A percentile compares a stretch with the other conserved stretches of the same genome.
These are phyloP conservation scores for Drosophila obscura DNA, from an alignment of 1,140 invertebrate genomes.

Conservation along the genomic window DNA sequence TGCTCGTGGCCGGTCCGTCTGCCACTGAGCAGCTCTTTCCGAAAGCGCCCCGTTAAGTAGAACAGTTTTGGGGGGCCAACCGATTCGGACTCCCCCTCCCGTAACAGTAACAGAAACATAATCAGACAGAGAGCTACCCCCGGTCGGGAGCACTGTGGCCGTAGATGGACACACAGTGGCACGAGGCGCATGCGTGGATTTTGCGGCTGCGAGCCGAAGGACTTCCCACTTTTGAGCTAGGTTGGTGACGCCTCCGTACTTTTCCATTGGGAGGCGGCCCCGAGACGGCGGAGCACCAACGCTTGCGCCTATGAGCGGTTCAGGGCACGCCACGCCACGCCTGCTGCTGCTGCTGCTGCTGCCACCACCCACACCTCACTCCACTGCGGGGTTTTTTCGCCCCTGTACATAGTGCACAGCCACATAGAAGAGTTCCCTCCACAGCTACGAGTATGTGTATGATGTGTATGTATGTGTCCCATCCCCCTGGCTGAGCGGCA, in stretches of 20 bases:
- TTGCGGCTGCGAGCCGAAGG: conserved; percentile 22
- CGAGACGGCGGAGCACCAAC: conserved; percentile 54
- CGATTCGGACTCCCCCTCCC: conserved; percentile 50
- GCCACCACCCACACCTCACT: no score
- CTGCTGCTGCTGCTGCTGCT: conserved; percentile 7
- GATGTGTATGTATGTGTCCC: neutral
- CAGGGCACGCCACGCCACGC: conserved; percentile 29
- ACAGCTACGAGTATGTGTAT: neutral
- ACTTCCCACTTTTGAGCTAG: conserved; percentile 52
- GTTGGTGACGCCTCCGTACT: conserved; percentile 60
- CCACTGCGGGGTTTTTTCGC: no score
- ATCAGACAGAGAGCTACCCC: conserved; percentile 1
- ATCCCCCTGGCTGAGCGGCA: no score
- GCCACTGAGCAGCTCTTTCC: conserved; percentile 68
- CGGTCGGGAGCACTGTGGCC: neutral
- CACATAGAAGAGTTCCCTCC: neutral
- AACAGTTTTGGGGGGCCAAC: conserved; percentile 38
- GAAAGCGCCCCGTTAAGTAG: conserved; percentile 73
- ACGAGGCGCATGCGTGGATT: conserved; percentile 27
- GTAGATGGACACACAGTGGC: no score
- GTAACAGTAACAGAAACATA: neutral
- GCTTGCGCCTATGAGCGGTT: conserved; percentile 76
- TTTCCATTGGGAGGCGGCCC: conserved; percentile 73
- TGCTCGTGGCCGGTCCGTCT: conserved; percentile 55
- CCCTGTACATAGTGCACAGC: no score